Conservation (phyloP, 1,140 invertebrate species). For the Macrosteles quadrilineatus region DNA sequence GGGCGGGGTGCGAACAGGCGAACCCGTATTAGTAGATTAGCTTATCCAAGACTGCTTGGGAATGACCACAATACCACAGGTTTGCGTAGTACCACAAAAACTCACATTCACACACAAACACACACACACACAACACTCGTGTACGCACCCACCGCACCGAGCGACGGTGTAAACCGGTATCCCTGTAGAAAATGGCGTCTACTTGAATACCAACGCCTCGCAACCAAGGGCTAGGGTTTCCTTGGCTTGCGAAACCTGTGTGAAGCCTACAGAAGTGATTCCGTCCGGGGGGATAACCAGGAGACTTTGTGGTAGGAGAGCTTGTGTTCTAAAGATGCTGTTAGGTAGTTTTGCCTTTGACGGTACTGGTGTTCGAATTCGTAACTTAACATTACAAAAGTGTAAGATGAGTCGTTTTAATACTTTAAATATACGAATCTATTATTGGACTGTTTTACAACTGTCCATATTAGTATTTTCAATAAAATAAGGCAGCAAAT, state of each 20-base stretch:
- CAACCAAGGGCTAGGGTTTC: neutral
- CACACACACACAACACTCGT: neutral
- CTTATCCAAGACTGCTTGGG: neutral
- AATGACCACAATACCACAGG: neutral
- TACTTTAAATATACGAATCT: no score
- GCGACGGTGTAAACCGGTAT: neutral
- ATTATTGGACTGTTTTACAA: no score
- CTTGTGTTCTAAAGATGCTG: no score
- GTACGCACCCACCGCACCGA: neutral
- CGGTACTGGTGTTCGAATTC: no score
- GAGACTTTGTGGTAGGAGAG: no score
- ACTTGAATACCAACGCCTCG: neutral
- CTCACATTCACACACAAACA: neutral
- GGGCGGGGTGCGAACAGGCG: neutral
- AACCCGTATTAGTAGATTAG: neutral
- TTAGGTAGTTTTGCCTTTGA: no score
- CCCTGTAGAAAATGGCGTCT: neutral
- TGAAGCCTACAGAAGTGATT: neutral
- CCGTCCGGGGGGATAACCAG: no score
- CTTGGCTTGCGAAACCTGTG: neutral
- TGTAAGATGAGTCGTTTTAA: no score
- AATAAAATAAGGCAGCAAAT: no score
- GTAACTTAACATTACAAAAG: no score
- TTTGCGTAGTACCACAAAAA: neutral
- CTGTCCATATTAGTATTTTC: no score